Evolutionary conservation across 2,797 vertebrate species (phyloP), one percentile per base, ranked within the genome.

Genomic region (Acanthis flammea): DNA sequence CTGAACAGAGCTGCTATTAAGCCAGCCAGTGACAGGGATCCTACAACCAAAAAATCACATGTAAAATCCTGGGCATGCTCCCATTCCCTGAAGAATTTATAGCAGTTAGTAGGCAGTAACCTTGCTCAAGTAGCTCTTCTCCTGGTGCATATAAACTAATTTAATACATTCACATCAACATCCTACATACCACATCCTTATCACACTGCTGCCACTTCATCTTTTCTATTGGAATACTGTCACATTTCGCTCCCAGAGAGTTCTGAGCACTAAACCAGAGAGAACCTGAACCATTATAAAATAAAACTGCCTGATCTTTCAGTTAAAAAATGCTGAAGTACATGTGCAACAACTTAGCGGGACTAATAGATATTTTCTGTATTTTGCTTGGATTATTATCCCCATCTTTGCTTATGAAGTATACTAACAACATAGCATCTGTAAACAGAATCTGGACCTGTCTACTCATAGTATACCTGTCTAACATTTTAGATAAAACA

Each of bases 131-230:
- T 60, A 93, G 48, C 84, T 89, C 80, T 95, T 93, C 90, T 94
- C n/a, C 67, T 70, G 42, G 81, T 91, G 78, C 77, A 82, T 85
- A 60, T 85, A 89, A 96, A 87, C 88, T 95, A 90, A 95, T 95
- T 89, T 94, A 94, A 92, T 91, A 92, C 50, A 73, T 90, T 94
- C 80, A 93, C 55, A 75, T 79, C 90, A 92, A 67, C 47, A 81
- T 66, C 76, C 91, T 88, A 17, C 37, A 73, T 70, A 78, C 19
- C 53, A 81, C 79, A 70, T 80, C 86, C 71, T 88, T 94, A 66
- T 63, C 73, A 76, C 30, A 87, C 22, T 1, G 18, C 54, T 67
- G 60, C 70, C 60, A 75, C 79, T 94, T 85, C 65, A 77, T 90
- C 91, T 95, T 93, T 85, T 84, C 88, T 80, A 71, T 41, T 50